These are phyloP conservation scores for Charanyca ferruginea DNA, from an alignment of 2,888 invertebrate genomes.

Conservation along the genomic window DNA sequence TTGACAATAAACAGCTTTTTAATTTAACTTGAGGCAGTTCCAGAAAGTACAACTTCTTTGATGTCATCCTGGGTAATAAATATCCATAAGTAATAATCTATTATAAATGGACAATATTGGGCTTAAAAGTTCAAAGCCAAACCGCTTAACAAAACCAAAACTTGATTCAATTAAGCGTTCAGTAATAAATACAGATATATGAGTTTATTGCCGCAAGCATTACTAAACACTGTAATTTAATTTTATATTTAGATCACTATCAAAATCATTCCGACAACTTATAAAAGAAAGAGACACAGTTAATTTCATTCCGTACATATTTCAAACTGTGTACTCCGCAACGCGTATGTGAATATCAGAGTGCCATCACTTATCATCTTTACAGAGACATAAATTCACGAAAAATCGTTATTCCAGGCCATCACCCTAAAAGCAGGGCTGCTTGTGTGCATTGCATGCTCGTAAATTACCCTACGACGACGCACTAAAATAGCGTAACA, in stretches of 20 bases:
- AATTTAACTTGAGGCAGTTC: neutral
- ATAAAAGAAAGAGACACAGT: slow-evolving; percentile 55
- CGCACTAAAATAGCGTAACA: slow-evolving; percentile 90
- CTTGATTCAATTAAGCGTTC: slow-evolving; percentile 54
- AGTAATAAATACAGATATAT: slow-evolving; percentile 52
- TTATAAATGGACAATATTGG: slow-evolving; percentile 18
- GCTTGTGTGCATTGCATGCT: slow-evolving; percentile 82
- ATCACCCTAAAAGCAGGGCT: slow-evolving; percentile 86
- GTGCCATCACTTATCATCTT: slow-evolving; percentile 72
- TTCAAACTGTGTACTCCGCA: slow-evolving; percentile 54
- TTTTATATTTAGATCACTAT: slow-evolving; percentile 70
- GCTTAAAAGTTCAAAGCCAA: slow-evolving; percentile 38
- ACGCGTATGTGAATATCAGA: slow-evolving; percentile 54
- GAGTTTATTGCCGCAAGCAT: slow-evolving; percentile 64
- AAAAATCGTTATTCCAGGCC: slow-evolving; percentile 84
- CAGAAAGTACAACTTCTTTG: neutral
- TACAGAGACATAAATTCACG: slow-evolving; percentile 80
- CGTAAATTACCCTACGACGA: slow-evolving; percentile 88
- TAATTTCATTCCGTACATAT: slow-evolving; percentile 57
- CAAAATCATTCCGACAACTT: slow-evolving; percentile 48
- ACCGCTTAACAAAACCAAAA: slow-evolving; percentile 50
- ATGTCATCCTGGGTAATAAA: slow-evolving; percentile 33
- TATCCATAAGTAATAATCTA: slow-evolving; percentile 5
- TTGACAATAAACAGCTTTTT: neutral
- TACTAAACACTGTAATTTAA: slow-evolving; percentile 69